Evolutionary conservation across 1,140 invertebrate genomes (phyloP).

Genomic region (Galleria mellonella): DNA sequence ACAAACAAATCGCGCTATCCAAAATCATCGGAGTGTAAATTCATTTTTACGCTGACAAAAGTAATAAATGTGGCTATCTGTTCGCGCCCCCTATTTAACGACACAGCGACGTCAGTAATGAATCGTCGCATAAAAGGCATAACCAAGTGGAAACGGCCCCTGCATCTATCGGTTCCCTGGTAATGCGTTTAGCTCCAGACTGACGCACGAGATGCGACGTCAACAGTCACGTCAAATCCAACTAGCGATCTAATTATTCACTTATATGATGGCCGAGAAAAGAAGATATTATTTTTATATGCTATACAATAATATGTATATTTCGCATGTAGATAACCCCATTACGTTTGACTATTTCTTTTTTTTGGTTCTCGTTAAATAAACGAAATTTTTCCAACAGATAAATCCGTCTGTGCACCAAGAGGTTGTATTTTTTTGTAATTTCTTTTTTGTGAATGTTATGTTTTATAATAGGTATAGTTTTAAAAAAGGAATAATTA

Average conservation of each 20-base stretch:
- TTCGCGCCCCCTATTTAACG: conserved; percentile 43
- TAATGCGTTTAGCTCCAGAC: conserved; percentile 43
- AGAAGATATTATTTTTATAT: neutral
- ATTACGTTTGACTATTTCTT: too few relatives aligned
- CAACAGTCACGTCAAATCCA: conserved; percentile 24
- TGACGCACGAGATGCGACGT: conserved; percentile 36
- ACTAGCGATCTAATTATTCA: conserved; percentile 6
- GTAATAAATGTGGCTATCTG: conserved; percentile 69
- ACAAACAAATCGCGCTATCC: too few relatives aligned
- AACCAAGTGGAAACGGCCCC: conserved; percentile 63
- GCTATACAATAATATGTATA: too few relatives aligned
- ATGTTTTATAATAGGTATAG: too few relatives aligned
- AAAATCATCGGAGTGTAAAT: conserved; percentile 54
- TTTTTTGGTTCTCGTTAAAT: too few relatives aligned
- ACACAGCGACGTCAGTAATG: conserved; percentile 47
- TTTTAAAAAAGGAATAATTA: too few relatives aligned
- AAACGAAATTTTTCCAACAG: too few relatives aligned
- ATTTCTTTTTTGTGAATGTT: too few relatives aligned
- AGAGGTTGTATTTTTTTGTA: too few relatives aligned
- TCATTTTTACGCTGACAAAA: conserved; percentile 72
- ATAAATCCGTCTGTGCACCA: too few relatives aligned
- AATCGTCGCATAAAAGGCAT: conserved; percentile 70
- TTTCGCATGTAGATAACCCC: too few relatives aligned
- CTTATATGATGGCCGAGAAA: neutral
- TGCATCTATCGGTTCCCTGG: conserved; percentile 8